Base-by-base conservation (phyloP, 2,888 invertebrate species). In the Megaustenia siamemsis region DNA sequence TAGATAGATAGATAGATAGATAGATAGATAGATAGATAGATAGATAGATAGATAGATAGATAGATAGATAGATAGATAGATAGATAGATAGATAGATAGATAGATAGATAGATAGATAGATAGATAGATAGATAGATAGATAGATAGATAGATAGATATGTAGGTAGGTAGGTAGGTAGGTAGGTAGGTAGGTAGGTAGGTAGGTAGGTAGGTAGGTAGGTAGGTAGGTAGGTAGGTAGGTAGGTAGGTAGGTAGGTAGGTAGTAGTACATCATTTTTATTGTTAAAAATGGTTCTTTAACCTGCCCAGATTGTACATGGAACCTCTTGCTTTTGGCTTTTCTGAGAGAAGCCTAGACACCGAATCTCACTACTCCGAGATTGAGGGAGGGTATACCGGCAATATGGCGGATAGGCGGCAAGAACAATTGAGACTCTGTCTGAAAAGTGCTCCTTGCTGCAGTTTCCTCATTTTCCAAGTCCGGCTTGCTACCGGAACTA, bases 111-210 rank as follows among this genome's bases (percentile, higher is more conserved):
- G 69, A 69, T 40, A 69, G 69, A 69, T 69, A 69, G 69, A 69
- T 69, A 69, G 69, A 69, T 69, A 69, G 69, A 69, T 69, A 69
- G 69, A 69, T 69, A 69, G 69, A 69, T 69, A 69, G 69, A 69
- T 69, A 69, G 69, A 69, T 69, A 69, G 69, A 69, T 69, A 69
- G 40, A 69, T 69, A 69, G 69, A 69, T 69, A 69, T 38, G 40
- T 69, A 69, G 69, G 40, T 69, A 69, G 69, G 40, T 69, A 69
- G 69, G 40, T 69, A 69, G 69, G 40, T 69, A 69, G 69, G 40
- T 69, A 69, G 69, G 24, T 38, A 69, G 69, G 40, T 38, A 69
- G 69, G 24, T 38, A 69, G 69, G 40, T 38, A 69, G 69, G 24
- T 69, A 69, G 69, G 24, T 69, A 69, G 69, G 21, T 69, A 69